Base-by-base conservation (phyloP, 2,113 vertebrate species). In the Pelvicachromis taeniatus region DNA sequence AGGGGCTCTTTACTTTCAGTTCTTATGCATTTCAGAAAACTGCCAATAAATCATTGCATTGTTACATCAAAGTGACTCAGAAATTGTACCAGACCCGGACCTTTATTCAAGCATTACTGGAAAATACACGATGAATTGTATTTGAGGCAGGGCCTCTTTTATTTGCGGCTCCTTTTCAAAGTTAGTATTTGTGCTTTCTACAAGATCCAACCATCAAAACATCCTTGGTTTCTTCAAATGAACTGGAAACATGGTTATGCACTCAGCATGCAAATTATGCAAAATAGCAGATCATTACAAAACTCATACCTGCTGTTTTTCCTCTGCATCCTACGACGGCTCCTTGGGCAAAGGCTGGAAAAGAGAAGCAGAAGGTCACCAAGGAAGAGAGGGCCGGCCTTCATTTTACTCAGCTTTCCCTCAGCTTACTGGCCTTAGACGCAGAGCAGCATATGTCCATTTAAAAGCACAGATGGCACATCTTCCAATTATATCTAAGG, bases 331-430 rank as follows among this genome's bases (percentile, higher is more conserved):
- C 95, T 97, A 97, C 91, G 96, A 97, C 5, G 96, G 96, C 89
- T 96, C 96, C 94, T 96, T 97, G 77, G 96, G 96, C 91, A 96
- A 93, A 91, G 96, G 96, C 96, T 96, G 88, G 11, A 92, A 94
- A 89, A 93, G 81, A 90, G 77, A 91, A 87, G 83, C 7, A 90
- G 83, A 88, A 87, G 84, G 80, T 87, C 84, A 86, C n/a, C 21
- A 45, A 78, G 42, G 80, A 90, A 87, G 75, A 73, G 53, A 61
- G 68, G 70, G 23, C 35, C 75, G 35, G 68, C 48, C 45, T 85
- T 85, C 53, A 78, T 53, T 70, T 85, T 56, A 59, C 45, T 80
- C 61, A 82, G 65, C 63, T 73, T 85, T 83, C 75, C 56, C 81
- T 65, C 29, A 56, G 83, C 58, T 38, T 19, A 50, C 80, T 80